Evolutionary conservation across 35 echinoderm and acorn worm species (phyloP).

Genomic region (Stichopus chloronotus): DNA sequence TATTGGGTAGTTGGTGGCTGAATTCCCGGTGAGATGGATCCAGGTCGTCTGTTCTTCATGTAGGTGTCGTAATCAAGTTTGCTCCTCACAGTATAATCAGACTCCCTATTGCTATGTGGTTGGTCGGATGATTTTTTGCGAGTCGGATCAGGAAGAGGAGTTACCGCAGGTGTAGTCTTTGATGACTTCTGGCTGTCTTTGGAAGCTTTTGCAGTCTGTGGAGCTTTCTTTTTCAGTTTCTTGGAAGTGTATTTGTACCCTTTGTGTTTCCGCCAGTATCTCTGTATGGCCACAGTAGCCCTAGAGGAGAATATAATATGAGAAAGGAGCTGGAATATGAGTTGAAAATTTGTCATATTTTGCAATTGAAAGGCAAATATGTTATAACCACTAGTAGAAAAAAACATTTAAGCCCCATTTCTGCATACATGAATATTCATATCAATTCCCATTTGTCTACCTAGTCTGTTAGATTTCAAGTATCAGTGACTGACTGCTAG

Average conservation of each 20-base stretch:
- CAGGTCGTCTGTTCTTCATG: slow-evolving; percentile 86
- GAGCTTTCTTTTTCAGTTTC: not conserved
- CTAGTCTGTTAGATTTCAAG: too few species aligned
- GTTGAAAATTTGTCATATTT: too few species aligned
- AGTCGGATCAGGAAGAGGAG: not conserved
- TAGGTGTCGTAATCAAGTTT: slow-evolving; percentile 91
- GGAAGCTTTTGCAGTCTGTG: not conserved
- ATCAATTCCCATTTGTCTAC: too few species aligned
- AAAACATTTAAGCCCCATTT: too few species aligned
- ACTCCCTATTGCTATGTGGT: not conserved
- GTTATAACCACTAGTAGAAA: too few species aligned
- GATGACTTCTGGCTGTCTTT: not conserved
- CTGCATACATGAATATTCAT: too few species aligned
- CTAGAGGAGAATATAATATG: slow-evolving; percentile 27
- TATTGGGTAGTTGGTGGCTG: not conserved
- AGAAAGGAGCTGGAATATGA: not conserved
- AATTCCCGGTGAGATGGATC: slow-evolving; percentile 74
- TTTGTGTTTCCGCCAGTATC: slow-evolving; percentile 83
- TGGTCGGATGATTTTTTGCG: not conserved
- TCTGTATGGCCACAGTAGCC: slow-evolving; percentile 87
- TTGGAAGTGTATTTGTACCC: slow-evolving; percentile 65
- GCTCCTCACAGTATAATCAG: not conserved
- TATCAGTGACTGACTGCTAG: too few species aligned
- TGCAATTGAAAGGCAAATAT: too few species aligned
- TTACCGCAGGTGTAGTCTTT: not conserved